Evolutionary conservation across 2,797 vertebrate genomes (phyloP).

Genomic region (Eulemur mongoz): DNA sequence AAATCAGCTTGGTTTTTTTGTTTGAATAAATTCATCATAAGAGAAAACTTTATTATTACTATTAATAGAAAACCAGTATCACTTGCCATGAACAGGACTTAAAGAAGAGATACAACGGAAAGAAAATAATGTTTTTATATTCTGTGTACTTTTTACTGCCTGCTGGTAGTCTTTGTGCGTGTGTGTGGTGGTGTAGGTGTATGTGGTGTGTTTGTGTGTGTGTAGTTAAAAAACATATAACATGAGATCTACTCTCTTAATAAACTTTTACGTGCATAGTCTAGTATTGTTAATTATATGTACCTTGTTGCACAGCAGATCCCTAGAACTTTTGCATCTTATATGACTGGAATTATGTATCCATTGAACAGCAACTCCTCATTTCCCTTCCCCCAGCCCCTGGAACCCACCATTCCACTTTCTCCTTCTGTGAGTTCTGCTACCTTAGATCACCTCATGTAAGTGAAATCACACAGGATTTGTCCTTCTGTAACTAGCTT

Average conservation of each 20-base stretch:
- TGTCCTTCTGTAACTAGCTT: neutral
- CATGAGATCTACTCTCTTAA: neutral
- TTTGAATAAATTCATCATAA: neutral
- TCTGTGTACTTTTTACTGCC: neutral
- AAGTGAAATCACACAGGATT: neutral
- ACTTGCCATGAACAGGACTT: neutral
- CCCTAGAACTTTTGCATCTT: neutral
- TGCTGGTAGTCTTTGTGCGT: neutral
- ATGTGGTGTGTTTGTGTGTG: neutral
- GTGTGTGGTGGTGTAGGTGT: neutral
- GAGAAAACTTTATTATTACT: neutral
- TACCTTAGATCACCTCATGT: fast-evolving
- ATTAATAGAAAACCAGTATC: neutral
- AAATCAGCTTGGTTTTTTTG: neutral
- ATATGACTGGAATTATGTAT: neutral
- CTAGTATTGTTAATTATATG: neutral
- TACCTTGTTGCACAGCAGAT: neutral
- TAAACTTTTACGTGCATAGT: neutral
- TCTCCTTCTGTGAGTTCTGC: neutral
- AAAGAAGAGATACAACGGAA: neutral
- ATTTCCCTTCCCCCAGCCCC: neutral
- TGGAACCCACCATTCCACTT: neutral
- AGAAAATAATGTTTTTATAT: neutral
- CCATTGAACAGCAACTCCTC: neutral
- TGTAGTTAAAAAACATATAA: neutral